Evolutionary conservation across 2,888 invertebrate genomes (phyloP).

Genomic region (Mycalesis mineus): DNA sequence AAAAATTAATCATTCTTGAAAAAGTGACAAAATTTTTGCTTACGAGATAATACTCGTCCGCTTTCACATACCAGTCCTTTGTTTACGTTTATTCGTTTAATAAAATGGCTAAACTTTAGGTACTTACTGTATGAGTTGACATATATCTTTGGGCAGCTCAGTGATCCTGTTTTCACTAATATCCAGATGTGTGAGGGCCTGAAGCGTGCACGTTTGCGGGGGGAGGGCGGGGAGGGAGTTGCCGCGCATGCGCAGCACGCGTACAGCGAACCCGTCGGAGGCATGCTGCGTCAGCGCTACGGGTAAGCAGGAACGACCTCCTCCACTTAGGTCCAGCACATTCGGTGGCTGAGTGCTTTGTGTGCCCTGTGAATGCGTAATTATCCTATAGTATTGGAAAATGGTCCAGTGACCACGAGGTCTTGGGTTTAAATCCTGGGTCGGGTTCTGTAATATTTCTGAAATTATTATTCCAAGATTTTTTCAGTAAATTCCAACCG

Average conservation of each 20-base stretch:
- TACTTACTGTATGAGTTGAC: slow-evolving; percentile 67
- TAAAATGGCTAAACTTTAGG: background rate
- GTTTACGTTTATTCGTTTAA: too few species aligned
- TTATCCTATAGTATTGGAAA: too few species aligned
- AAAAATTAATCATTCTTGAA: too few species aligned
- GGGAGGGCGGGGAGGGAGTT: slow-evolving; percentile 81
- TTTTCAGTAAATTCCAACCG: too few species aligned
- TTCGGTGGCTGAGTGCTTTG: slow-evolving; percentile 70
- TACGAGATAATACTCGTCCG: too few species aligned
- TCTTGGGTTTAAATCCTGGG: too few species aligned
- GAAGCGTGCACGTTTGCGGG: slow-evolving; percentile 77
- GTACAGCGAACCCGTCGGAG: slow-evolving; percentile 55
- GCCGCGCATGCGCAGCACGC: slow-evolving; percentile 54
- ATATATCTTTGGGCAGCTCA: slow-evolving; percentile 81
- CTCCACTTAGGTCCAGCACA: slow-evolving; percentile 63
- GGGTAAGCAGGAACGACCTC: slow-evolving; percentile 54
- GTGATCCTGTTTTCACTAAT: slow-evolving; percentile 83
- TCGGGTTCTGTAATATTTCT: too few species aligned
- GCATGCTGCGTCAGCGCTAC: slow-evolving; percentile 58
- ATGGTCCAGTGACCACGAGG: too few species aligned
- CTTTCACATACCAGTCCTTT: too few species aligned
- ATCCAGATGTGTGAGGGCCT: slow-evolving; percentile 81
- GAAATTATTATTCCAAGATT: too few species aligned
- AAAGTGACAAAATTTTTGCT: too few species aligned
- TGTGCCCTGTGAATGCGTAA: slow-evolving; percentile 50